Percentiles rank a stretch among this genome's conserved stretches.
These are phyloP conservation scores for Chinchilla lanigera DNA, from an alignment of 2,113 vertebrate species.

Conservation along the genomic window DNA sequence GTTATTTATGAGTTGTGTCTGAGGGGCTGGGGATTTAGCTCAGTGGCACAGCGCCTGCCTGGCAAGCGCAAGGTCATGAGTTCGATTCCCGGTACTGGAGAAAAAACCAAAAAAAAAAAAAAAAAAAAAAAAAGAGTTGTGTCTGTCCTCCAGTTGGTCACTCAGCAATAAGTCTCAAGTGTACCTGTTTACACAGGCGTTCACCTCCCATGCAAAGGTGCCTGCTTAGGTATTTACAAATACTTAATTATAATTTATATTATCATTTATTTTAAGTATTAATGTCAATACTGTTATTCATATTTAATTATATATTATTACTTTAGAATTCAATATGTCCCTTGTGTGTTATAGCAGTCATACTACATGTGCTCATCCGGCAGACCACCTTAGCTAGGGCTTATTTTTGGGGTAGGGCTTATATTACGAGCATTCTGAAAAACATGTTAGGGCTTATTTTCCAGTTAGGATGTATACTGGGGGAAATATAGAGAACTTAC, in stretches of 20 bases:
- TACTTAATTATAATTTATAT: background rate
- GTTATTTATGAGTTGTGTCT: background rate
- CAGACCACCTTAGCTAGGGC: background rate
- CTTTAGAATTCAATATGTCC: background rate
- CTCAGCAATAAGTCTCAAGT: background rate
- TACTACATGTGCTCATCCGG: background rate
- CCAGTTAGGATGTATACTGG: background rate
- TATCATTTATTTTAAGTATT: background rate
- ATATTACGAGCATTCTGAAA: background rate
- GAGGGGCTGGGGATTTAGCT: too few relatives aligned
- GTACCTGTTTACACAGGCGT: background rate
- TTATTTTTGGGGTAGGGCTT: background rate
- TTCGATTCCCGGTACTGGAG: too few relatives aligned
- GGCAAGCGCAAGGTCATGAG: too few relatives aligned
- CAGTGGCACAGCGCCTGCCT: too few relatives aligned
- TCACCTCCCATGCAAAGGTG: background rate
- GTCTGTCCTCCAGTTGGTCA: background rate
- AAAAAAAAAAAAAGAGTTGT: too few relatives aligned
- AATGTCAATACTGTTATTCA: background rate
- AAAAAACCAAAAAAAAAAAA: too few relatives aligned
- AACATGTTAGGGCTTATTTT: background rate
- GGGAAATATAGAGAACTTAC: background rate
- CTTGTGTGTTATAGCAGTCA: background rate
- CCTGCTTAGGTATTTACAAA: background rate
- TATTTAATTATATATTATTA: background rate